Conservation (phyloP, 2,113 vertebrate species). For the Otocyon megalotis region DNA sequence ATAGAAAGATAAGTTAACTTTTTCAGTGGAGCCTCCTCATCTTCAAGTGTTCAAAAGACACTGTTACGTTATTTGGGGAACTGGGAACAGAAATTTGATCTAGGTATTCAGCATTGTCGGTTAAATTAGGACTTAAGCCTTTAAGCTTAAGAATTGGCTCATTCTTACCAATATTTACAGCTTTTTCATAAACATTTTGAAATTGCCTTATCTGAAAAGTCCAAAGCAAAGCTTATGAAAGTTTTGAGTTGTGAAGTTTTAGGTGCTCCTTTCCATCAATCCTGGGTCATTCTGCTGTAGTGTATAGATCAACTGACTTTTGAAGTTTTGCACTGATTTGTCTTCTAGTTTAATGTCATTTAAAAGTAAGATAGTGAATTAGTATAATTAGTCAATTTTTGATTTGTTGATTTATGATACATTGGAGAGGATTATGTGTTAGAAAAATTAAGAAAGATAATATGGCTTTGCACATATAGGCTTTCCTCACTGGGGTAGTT, state of each 20-base stretch:
- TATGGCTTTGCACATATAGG: background rate
- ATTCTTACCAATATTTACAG: background rate
- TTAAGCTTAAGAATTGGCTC: background rate
- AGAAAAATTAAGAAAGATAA: background rate
- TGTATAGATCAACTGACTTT: background rate
- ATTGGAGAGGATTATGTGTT: background rate
- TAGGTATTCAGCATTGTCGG: background rate
- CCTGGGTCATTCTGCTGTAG: background rate
- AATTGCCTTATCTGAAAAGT: background rate
- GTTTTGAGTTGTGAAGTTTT: constrained; percentile 47
- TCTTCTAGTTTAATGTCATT: constrained; percentile 25
- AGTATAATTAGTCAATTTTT: constrained; percentile 37
- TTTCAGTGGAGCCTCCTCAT: background rate
- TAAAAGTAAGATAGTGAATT: constrained; percentile 3
- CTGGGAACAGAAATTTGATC: constrained; percentile 22
- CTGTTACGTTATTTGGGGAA: background rate
- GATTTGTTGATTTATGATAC: constrained; percentile 51
- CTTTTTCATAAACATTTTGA: background rate
- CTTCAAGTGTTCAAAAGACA: constrained; percentile 15
- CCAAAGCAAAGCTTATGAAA: background rate
- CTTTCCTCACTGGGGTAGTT: constrained; percentile 26
- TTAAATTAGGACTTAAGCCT: constrained; percentile 12
- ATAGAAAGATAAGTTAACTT: constrained; percentile 22
- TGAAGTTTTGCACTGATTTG: background rate
- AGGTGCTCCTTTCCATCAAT: background rate